Evolutionary conservation across 2,888 invertebrate genomes (phyloP).

Genomic region (Trileptium ribeirensis): DNA sequence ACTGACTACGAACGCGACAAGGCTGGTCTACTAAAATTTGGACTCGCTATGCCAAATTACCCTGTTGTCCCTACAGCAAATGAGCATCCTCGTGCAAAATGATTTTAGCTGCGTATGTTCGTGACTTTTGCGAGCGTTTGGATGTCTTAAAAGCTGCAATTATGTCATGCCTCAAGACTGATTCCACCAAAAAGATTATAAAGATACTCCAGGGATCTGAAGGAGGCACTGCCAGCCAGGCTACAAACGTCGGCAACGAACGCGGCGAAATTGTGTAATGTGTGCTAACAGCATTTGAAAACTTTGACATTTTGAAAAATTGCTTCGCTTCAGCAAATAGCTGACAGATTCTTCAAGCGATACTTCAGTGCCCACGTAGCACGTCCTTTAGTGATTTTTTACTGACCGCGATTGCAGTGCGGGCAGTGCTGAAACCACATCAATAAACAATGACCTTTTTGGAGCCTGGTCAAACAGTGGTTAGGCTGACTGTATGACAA

Average conservation of each 20-base stretch:
- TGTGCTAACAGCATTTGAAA: background rate
- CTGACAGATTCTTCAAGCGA: background rate
- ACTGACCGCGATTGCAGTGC: background rate
- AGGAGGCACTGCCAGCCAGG: background rate
- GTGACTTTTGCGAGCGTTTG: too few relatives aligned
- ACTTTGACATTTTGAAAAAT: too few relatives aligned
- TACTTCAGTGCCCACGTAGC: background rate
- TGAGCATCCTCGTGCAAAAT: too few relatives aligned
- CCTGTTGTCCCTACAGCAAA: too few relatives aligned
- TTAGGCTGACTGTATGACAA: background rate
- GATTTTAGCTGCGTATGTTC: too few relatives aligned
- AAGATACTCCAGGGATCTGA: background rate
- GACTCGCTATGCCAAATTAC: too few relatives aligned
- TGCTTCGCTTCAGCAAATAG: background rate
- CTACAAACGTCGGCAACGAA: background rate
- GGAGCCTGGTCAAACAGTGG: background rate
- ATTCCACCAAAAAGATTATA: background rate
- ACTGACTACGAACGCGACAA: too few relatives aligned
- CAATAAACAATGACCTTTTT: background rate
- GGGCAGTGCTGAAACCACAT: background rate
- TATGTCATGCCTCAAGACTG: background rate
- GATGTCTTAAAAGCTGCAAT: too few relatives aligned
- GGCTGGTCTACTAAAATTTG: too few relatives aligned
- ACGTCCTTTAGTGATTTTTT: background rate
- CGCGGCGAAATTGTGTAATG: background rate